A percentile compares a stretch with the other conserved stretches of the same genome.
These are phyloP conservation scores for Phylloscopus whistleri DNA, from an alignment of 2,113 vertebrate species.

Conservation along the genomic window DNA sequence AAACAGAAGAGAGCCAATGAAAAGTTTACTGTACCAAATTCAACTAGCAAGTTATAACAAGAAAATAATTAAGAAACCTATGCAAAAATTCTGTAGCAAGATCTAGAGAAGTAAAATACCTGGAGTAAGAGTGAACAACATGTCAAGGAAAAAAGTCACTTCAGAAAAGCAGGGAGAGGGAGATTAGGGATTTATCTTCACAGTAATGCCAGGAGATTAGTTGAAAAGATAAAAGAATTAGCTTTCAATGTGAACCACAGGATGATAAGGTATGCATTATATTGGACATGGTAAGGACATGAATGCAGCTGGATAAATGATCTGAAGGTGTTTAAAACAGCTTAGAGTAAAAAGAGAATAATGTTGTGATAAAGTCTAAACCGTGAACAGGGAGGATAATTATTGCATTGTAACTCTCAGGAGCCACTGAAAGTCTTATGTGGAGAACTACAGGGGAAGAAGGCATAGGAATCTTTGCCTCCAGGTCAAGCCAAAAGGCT, in stretches of 20 bases:
- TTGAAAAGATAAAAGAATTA: slow-evolving; percentile 68
- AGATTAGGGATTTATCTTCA: slow-evolving; percentile 67
- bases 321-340: slow-evolving; percentile 63
- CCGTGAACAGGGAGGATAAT: slow-evolving; percentile 47
- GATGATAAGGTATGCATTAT: slow-evolving; percentile 64
- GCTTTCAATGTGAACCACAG: slow-evolving; percentile 52
- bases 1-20: neutral
- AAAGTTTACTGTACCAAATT: neutral
- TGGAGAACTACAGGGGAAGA: neutral
- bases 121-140: slow-evolving; percentile 45
- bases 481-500: neutral
- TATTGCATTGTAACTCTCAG: slow-evolving; percentile 50
- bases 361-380: slow-evolving; percentile 59
- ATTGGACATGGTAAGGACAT: slow-evolving; percentile 59
- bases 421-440: slow-evolving; percentile 28
- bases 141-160: slow-evolving; percentile 61
- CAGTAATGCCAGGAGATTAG: slow-evolving; percentile 64
- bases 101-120: slow-evolving; percentile 26
- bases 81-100: slow-evolving; percentile 1
- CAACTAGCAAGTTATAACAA: neutral
- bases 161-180: slow-evolving; percentile 54
- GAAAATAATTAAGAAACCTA: neutral
- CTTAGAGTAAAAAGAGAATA: slow-evolving; percentile 64
- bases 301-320: slow-evolving; percentile 62
- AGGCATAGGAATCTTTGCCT: neutral